A percentile compares a stretch with the other conserved stretches of the same genome.
These are phyloP conservation scores for Enteromius paludinosus DNA, from an alignment of 2,797 vertebrate species.

Conservation along the genomic window DNA sequence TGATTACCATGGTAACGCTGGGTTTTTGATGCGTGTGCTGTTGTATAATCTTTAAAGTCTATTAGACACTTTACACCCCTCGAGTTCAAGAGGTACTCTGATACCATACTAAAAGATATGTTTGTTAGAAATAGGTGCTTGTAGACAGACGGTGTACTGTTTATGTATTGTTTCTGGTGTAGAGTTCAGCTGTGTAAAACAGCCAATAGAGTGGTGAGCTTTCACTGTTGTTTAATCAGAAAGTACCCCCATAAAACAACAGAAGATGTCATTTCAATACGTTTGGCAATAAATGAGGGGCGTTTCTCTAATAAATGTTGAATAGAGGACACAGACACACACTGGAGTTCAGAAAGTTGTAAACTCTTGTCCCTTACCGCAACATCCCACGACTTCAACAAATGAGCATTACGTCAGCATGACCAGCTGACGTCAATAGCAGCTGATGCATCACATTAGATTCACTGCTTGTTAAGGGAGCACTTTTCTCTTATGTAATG, in stretches of 20 bases:
- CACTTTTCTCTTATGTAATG: conserved; percentile 5
- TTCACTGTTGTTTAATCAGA: conserved; percentile 16
- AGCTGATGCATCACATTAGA: conserved; percentile 47
- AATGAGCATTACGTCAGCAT: conserved; percentile 48
- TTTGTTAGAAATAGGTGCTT: background rate
- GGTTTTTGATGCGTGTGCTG: conserved; percentile 30
- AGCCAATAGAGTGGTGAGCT: background rate
- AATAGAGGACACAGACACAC: background rate
- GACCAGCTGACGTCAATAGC: conserved; percentile 18
- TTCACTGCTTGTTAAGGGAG: conserved; percentile 14
- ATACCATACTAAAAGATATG: conserved; percentile 27
- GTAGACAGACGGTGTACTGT: background rate
- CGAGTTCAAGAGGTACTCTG: conserved; percentile 23
- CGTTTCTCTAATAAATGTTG: conserved; percentile 31
- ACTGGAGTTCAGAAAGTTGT: conserved; percentile 39
- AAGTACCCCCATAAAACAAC: conserved; percentile 31
- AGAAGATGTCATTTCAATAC: conserved; percentile 31
- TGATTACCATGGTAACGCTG: conserved; percentile 37
- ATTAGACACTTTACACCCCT: conserved; percentile 47
- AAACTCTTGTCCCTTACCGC: conserved; percentile 43
- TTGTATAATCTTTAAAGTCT: conserved; percentile 47
- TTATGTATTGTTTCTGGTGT: conserved; percentile 14
- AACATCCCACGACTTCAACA: conserved; percentile 56
- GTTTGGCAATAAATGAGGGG: conserved; percentile 26
- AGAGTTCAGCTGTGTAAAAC: background rate